Percentiles rank a stretch among this genome's conserved stretches.
Evolutionary conservation across 92 coral and sea anemone genomes (phyloP).

Genomic region (Pocillopora grandis): DNA sequence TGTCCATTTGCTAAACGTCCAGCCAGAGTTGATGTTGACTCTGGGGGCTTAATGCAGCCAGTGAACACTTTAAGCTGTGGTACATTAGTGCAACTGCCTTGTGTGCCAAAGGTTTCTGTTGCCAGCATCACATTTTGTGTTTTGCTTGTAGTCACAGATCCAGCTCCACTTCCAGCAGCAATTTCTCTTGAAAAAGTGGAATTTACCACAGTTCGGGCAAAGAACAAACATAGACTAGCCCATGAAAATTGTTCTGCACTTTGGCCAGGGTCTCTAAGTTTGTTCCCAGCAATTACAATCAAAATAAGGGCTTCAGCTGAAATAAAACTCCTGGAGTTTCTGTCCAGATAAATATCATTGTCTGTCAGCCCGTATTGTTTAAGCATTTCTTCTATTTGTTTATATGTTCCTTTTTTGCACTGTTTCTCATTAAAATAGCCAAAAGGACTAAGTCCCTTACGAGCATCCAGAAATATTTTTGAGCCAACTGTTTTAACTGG

Average conservation of each 20-base stretch:
- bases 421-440: not conserved
- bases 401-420: not conserved
- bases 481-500: not conserved
- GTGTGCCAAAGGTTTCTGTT: not conserved
- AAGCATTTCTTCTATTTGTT: not conserved
- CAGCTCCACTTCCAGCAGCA: no score
- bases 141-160: not conserved
- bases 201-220: no score
- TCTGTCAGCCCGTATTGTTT: not conserved
- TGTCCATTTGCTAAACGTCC: no score
- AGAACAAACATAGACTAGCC: no score
- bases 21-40: slow-evolving; percentile 12
- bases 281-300: no score
- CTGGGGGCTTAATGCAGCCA: slow-evolving; percentile 7
- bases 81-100: not conserved
- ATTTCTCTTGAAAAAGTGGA: no score
- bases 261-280: no score
- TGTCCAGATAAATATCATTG: no score
- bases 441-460: not conserved
- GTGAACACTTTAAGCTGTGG: slow-evolving; percentile 13
- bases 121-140: not conserved
- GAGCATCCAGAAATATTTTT: not conserved
- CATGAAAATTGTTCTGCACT: no score
- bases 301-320: no score
- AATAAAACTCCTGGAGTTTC: no score